Evolutionary conservation across 2,797 vertebrate species (phyloP).

Genomic region (Fratercula arctica): DNA sequence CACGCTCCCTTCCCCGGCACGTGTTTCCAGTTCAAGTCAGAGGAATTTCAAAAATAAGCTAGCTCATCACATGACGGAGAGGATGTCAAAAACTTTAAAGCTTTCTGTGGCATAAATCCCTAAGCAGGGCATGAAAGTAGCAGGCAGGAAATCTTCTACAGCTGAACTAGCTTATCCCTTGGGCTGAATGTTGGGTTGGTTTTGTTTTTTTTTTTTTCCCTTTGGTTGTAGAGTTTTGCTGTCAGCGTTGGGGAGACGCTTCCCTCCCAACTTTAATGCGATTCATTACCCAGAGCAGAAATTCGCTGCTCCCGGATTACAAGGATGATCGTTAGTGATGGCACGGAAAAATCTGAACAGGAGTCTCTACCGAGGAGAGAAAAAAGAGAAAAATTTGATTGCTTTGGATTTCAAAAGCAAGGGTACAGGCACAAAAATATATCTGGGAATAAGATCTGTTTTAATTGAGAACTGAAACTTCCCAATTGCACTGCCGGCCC

Average conservation of each 20-base stretch:
- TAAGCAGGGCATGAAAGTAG: slow-evolving; percentile 16
- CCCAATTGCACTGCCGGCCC: not conserved
- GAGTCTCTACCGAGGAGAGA: not conserved
- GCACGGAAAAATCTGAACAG: not conserved
- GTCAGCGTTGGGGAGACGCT: not conserved
- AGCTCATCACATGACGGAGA: not conserved
- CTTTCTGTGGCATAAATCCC: slow-evolving; percentile 32
- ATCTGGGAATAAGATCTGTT: not conserved
- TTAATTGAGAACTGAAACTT: not conserved
- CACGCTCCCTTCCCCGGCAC: not conserved
- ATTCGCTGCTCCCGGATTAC: not conserved
- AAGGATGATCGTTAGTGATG: not conserved
- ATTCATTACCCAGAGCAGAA: slow-evolving; percentile 10
- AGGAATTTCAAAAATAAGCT: slow-evolving; percentile 16
- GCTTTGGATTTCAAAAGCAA: not conserved
- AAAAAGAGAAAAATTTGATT: not conserved
- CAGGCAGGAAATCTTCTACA: slow-evolving; percentile 31
- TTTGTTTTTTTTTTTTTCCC: not conserved
- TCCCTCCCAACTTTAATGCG: not conserved
- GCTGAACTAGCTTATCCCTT: slow-evolving; percentile 31
- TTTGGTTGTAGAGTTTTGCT: not conserved
- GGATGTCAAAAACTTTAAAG: slow-evolving; percentile 50
- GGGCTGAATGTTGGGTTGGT: not conserved
- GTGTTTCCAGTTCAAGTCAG: slow-evolving; percentile 2
- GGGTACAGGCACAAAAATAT: not conserved